These are phyloP conservation scores for Eurytoma adleriae DNA, from an alignment of 2,888 invertebrate genomes.

Conservation along the genomic window DNA sequence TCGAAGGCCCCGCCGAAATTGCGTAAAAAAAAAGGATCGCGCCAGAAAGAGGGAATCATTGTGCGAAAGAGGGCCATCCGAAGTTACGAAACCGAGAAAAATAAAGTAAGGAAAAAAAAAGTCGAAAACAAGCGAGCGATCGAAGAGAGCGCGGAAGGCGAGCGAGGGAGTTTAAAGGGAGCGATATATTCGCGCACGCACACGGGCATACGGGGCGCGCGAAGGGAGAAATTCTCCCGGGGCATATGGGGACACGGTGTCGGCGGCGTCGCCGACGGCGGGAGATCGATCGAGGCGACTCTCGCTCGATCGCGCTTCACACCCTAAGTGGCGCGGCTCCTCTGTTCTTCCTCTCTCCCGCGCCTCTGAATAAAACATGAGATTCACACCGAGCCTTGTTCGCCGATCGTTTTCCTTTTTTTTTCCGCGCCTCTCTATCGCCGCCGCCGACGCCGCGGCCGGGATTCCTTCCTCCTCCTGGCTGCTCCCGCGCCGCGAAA, in stretches of 20 bases:
- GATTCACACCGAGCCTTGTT: conserved; percentile 47
- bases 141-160: conserved; percentile 7
- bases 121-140: not conserved
- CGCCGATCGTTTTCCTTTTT: not conserved
- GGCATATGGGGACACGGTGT: not conserved
- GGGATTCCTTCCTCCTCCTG: no score
- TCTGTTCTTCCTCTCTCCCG: conserved; percentile 40
- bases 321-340: conserved; percentile 58
- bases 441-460: no score
- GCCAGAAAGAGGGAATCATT: conserved; percentile 17
- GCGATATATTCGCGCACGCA: conserved; percentile 9
- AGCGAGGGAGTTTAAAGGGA: conserved; percentile 27
- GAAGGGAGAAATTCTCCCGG: conserved; percentile 11
- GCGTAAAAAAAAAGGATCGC: not conserved
- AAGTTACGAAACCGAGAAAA: not conserved
- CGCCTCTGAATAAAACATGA: conserved; percentile 54
- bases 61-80: conserved; percentile 12
- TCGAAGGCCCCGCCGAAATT: no score
- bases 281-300: conserved; percentile 47
- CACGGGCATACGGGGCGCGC: not conserved
- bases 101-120: conserved; percentile 5
- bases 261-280: not conserved
- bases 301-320: conserved; percentile 55
- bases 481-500: not conserved
- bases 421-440: no score